Conservation (phyloP, 2,888 invertebrate genomes). For the Lissocephala sabroskyi region DNA sequence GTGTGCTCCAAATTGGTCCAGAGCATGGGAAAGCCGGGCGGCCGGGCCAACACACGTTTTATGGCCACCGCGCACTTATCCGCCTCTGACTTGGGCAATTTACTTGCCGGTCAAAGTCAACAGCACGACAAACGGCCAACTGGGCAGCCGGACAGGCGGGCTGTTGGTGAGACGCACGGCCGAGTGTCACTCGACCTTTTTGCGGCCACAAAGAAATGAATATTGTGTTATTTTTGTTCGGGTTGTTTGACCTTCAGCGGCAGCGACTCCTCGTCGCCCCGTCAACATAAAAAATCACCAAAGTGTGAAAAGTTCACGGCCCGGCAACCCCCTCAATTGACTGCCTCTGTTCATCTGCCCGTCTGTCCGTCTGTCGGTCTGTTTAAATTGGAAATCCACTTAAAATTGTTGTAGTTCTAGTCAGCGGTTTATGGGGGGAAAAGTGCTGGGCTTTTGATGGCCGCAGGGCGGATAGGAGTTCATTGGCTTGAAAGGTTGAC, state of each 20-base stretch:
- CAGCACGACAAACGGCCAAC: constrained; percentile 24
- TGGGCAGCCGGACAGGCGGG: too few species aligned
- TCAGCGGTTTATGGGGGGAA: too few species aligned
- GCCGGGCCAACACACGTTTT: constrained; percentile 37
- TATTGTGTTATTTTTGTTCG: constrained; percentile 1
- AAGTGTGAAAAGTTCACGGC: constrained; percentile 51
- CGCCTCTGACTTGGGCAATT: constrained; percentile 36
- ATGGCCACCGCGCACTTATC: constrained; percentile 23
- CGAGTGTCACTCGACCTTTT: constrained; percentile 61
- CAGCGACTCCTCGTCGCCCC: constrained; percentile 40
- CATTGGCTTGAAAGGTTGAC: too few species aligned
- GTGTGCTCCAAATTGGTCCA: constrained; percentile 59
- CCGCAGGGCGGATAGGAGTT: too few species aligned
- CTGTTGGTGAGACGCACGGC: too few species aligned
- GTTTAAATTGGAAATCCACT: too few species aligned
- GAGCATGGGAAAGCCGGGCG: constrained; percentile 39
- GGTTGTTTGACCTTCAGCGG: constrained; percentile 51
- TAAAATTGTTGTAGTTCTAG: too few species aligned
- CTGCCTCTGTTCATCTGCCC: too few species aligned
- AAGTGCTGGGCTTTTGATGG: too few species aligned
- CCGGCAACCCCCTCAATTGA: too few species aligned
- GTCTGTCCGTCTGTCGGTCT: too few species aligned
- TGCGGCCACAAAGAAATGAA: constrained; percentile 6
- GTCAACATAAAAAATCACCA: constrained; percentile 54
- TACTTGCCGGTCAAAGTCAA: constrained; percentile 57